A percentile compares a stretch with the other conserved stretches of the same genome.
phyloP scores from a whole-genome alignment of 2,797 vertebrate genomes.

The Ambastaia sidthimunki region DNA sequence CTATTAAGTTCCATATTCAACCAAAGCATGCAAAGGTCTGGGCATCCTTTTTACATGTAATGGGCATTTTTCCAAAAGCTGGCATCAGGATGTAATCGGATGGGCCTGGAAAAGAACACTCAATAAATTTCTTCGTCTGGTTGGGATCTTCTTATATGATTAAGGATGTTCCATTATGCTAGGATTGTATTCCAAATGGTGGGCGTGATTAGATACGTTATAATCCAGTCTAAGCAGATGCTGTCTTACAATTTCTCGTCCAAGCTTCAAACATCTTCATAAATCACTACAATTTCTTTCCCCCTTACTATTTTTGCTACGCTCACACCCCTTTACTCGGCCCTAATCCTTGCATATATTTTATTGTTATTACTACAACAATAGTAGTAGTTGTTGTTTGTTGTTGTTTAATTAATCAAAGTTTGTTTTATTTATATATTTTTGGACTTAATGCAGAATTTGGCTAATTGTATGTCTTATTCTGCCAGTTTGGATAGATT shows the following conservation, averaged over 20 bases:
- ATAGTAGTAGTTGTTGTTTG: not conserved
- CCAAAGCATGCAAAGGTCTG: constrained; percentile 9
- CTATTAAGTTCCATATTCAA: constrained; percentile 30
- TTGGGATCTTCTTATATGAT: constrained; percentile 77
- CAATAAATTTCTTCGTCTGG: constrained; percentile 73
- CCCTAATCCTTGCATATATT: not conserved
- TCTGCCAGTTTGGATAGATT: constrained; percentile 72
- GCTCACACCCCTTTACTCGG: not conserved
- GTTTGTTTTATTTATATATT: constrained; percentile 48
- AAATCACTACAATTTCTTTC: constrained; percentile 4
- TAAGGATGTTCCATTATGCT: constrained; percentile 77
- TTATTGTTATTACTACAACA: not conserved
- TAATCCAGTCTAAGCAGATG: constrained; percentile 72
- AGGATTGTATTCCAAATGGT: constrained; percentile 54
- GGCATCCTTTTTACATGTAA: constrained; percentile 1
- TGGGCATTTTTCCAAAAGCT: not conserved
- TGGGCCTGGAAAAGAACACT: constrained; percentile 75
- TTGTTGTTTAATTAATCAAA: constrained; percentile 30
- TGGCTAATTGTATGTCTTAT: constrained; percentile 60
- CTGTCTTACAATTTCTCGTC: constrained; percentile 41
- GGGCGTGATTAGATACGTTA: constrained; percentile 71
- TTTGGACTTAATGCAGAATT: constrained; percentile 59
- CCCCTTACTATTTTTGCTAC: not conserved
- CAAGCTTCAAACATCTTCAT: not conserved
- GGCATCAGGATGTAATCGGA: constrained; percentile 36